Evolutionary conservation across 1,140 invertebrate species (phyloP), one percentile per base, ranked within the genome.

Genomic region (Cotesia vestalis): DNA sequence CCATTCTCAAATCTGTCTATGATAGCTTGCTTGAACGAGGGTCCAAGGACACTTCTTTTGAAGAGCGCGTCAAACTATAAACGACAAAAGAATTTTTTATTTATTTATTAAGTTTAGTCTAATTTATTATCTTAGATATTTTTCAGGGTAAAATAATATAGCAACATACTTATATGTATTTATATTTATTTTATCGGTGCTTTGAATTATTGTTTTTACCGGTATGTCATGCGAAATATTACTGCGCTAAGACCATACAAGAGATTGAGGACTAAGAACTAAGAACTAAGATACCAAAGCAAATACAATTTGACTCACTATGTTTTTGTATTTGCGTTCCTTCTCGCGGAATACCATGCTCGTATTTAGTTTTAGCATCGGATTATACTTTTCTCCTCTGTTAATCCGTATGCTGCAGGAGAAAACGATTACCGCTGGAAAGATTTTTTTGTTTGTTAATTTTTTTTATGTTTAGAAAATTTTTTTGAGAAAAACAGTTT

Each of bases 1-100:
- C 91, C 89, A 75, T 91, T 91, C 20, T 91, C 90, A 79, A 94
- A 93, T 79, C 89, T 89, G 38, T 91, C 90, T 73, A 94, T 90
- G 9, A 89, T 81, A 9, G 89, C 88, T 12, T 90, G 89, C 38
- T 91, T 89, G 70, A 92, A 89, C 12, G 92, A 89, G 53, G 89
- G 86, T 35, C 90, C 88, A 60, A 94, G 78, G 1, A 88, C 78
- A 83, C 88, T 93, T 79, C 78, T 81, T 71, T 79, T 79, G 57
- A 87, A 83, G 11, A 87, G 63, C 5, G 83, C 71, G 20, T 86
- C 85, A 51, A 87, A 84, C 89, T 90, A 72, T 63, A 83, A 83
- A 60, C 57, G 34, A 62, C 34, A 62, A 55, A 60, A 40, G 61
- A 59, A 79, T 60, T 52, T 17, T 53, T 12, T 53, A 11, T 73